Percentiles rank a stretch among this genome's conserved stretches.
Conservation (phyloP, 2,797 vertebrate genomes). For the Tarsius wallacei region DNA sequence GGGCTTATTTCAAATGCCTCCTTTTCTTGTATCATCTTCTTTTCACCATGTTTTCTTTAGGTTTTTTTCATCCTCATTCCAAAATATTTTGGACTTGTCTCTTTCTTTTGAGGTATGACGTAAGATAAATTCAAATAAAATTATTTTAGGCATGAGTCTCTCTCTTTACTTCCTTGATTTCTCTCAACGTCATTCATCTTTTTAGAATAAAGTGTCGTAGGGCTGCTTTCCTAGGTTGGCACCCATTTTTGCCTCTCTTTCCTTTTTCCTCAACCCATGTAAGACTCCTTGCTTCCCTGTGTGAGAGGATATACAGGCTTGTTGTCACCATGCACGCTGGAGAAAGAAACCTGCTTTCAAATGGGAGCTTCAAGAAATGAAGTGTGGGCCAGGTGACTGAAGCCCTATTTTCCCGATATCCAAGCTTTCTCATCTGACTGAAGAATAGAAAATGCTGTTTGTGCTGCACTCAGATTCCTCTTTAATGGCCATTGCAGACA, state of each 20-base stretch:
- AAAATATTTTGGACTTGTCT: background rate
- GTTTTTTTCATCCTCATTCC: background rate
- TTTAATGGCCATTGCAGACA: background rate
- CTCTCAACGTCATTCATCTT: background rate
- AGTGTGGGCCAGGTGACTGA: background rate
- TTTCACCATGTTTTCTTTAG: constrained; percentile 23
- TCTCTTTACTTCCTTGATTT: constrained; percentile 22
- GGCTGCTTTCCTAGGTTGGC: background rate
- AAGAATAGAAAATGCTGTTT: background rate
- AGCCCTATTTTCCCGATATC: rapidly evolving
- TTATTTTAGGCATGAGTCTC: background rate
- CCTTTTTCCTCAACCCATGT: background rate
- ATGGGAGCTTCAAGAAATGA: background rate
- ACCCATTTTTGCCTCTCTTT: background rate
- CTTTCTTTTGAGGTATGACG: constrained; percentile 10
- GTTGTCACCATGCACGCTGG: background rate
- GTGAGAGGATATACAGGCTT: background rate
- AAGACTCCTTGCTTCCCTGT: background rate
- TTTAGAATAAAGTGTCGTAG: constrained; percentile 15
- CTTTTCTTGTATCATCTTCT: background rate
- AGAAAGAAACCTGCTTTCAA: background rate
- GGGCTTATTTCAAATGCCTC: background rate
- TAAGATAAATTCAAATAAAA: constrained; percentile 3
- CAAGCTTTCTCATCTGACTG: background rate
- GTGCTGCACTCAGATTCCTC: background rate